These are phyloP conservation scores for Lepidocyrtinus sp. DNA, from an alignment of 2,888 invertebrate species.

Conservation along the genomic window DNA sequence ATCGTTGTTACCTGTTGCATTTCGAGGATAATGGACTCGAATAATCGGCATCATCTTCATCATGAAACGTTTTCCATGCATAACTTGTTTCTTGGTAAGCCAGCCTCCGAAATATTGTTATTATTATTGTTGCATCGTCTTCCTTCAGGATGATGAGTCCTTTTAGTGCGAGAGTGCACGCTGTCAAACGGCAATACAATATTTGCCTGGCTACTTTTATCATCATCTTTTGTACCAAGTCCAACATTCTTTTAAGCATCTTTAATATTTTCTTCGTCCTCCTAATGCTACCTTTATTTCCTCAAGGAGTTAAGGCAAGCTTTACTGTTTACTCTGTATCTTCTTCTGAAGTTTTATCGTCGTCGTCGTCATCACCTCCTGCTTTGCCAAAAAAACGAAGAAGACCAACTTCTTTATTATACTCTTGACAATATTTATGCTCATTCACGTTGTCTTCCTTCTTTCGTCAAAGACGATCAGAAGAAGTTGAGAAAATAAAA, in stretches of 20 bases:
- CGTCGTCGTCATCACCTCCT: not conserved
- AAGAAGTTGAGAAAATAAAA: not conserved
- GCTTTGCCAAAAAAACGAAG: not conserved
- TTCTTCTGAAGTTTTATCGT: not conserved
- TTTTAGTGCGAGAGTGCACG: not conserved
- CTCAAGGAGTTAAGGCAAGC: not conserved
- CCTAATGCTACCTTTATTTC: not conserved
- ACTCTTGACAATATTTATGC: conserved; percentile 1
- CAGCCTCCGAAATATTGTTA: not conserved
- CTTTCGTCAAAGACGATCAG: not conserved
- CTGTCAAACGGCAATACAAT: not conserved
- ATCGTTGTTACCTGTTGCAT: not conserved
- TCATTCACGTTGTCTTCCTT: not conserved
- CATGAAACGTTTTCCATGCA: conserved; percentile 2
- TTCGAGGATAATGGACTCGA: not conserved
- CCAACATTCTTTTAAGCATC: not conserved
- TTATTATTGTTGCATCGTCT: not conserved
- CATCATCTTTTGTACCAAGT: not conserved
- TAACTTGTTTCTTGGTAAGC: not conserved
- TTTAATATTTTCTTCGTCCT: not conserved
- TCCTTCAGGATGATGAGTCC: conserved; percentile 1
- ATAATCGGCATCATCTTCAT: not conserved
- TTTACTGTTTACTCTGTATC: not conserved
- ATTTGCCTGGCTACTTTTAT: not conserved
- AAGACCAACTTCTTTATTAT: not conserved